A percentile compares a stretch with the other conserved stretches of the same genome.
Evolutionary conservation across 2,113 vertebrate genomes (phyloP).

Genomic region (Ophthalmolycus amberensis): DNA sequence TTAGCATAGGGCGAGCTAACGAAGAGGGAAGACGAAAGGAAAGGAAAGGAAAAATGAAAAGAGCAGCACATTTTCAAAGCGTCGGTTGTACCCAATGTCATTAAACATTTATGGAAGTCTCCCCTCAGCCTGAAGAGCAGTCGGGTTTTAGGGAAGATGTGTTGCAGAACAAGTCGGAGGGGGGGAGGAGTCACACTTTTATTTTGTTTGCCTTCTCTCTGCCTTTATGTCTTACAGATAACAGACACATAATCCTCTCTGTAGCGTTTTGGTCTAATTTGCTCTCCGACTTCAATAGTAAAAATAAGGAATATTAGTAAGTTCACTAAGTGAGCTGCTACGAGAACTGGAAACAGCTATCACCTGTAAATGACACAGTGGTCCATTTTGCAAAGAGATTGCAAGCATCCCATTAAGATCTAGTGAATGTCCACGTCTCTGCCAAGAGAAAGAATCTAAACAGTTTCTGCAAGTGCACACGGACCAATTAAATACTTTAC

Average conservation of each 20-base stretch:
- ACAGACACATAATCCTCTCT: conserved; percentile 7
- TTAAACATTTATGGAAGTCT: conserved; percentile 99
- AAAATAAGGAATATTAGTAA: background rate
- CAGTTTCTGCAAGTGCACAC: background rate
- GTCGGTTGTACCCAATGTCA: conserved; percentile 92
- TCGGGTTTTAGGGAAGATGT: conserved; percentile 89
- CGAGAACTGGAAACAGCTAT: background rate
- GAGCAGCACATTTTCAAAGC: conserved; percentile 97
- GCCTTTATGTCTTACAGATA: conserved; percentile 20
- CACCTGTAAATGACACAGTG: conserved; percentile 26
- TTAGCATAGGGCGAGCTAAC: conserved; percentile 93
- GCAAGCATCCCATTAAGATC: background rate
- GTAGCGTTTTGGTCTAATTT: background rate
- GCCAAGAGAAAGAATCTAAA: background rate
- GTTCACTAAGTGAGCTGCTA: background rate
- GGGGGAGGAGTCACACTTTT: conserved; percentile 80
- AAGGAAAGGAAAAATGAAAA: conserved; percentile 88
- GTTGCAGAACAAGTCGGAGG: conserved; percentile 83
- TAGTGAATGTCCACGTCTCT: background rate
- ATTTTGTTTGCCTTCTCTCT: conserved; percentile 80
- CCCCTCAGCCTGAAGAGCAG: conserved; percentile 91
- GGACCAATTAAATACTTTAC: background rate
- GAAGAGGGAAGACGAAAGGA: conserved; percentile 94
- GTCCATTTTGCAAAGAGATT: conserved; percentile 9
- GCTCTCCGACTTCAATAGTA: background rate